Evolutionary conservation across 2,797 vertebrate genomes (phyloP).

Genomic region (Sylvia borin): DNA sequence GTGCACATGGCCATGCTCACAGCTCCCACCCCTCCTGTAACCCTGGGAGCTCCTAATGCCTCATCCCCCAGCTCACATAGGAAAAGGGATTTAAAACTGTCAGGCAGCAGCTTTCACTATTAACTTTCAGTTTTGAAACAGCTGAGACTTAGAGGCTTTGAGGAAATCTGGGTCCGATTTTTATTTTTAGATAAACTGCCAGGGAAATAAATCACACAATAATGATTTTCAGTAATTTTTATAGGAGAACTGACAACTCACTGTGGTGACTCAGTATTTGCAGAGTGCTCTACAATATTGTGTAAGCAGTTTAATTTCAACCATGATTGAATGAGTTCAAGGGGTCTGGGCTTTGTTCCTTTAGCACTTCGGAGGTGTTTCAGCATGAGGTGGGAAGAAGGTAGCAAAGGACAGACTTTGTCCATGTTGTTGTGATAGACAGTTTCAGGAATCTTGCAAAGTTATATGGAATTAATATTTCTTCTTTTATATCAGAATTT

Average conservation of each 20-base stretch:
- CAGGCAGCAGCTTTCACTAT: constrained; percentile 5
- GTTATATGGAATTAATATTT: not conserved
- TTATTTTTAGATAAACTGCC: constrained; percentile 55
- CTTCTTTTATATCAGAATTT: not conserved
- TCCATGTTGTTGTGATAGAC: not conserved
- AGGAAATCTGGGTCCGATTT: constrained; percentile 16
- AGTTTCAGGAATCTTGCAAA: not conserved
- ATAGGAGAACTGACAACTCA: not conserved
- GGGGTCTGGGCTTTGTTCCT: not conserved
- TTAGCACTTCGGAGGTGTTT: not conserved
- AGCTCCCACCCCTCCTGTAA: not conserved
- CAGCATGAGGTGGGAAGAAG: not conserved
- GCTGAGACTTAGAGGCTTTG: constrained; percentile 29
- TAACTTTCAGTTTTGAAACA: constrained; percentile 38
- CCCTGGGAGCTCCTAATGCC: not conserved
- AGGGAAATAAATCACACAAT: constrained; percentile 51
- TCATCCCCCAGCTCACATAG: not conserved
- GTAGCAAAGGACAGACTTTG: not conserved
- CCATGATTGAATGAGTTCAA: not conserved
- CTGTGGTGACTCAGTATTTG: constrained; percentile 24
- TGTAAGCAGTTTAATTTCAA: constrained; percentile 5
- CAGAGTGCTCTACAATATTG: not conserved
- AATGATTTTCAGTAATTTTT: constrained; percentile 50
- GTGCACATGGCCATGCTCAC: fast-evolving
- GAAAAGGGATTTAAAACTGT: not conserved